Evolutionary conservation across 2,797 vertebrate genomes (phyloP), one percentile per base, ranked within the genome.

Genomic region (Syngnathus rostellatus): DNA sequence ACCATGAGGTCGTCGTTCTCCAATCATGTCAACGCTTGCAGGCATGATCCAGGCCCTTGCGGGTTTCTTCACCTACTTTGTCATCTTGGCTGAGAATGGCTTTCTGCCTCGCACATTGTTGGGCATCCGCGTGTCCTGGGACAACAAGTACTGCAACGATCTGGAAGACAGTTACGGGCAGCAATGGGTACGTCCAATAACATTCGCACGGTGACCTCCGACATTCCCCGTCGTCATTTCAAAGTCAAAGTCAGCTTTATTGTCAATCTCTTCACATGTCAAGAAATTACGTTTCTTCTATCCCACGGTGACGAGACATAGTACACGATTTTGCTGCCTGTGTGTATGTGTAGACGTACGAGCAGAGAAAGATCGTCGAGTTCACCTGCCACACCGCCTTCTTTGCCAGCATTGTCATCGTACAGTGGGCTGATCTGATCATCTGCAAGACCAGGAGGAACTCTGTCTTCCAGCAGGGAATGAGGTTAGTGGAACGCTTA

Each of bases 361-460:
- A 97, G 54, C 89, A 94, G 94, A 90, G 85, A 59, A 98, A 98
- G 68, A 93, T 98, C 1, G 92, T 98, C 67, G 96, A 98, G 84
- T 98, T 94, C 85, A 97, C 96, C 66, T 98, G 96, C 81, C 96
- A 98, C 77, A 98, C 95, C 0, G 90, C 96, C 16, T 98, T 98
- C 92, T 98, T 98, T 4, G 91, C 88, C 85, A 98, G 95, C 71
- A 98, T 98, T 0, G 96, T 98, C 80, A 89, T 98, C 2, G 96
- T 98, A 21, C 96, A 98, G 80, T 98, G 95, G 96, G 94, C 95
- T 0, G 96, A 98, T 77, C 75, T 98, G 84, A 92, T 98, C 82
- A 94, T 98, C 86, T 98, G 96, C 50, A 98, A 98, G 87, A 98
- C 96, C 81, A 89, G 95, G 85, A 95, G 94, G 88, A 98, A 98